Base-by-base conservation (phyloP, 53 echinoderm and acorn worm genomes). In the Apostichopus leukothele region DNA sequence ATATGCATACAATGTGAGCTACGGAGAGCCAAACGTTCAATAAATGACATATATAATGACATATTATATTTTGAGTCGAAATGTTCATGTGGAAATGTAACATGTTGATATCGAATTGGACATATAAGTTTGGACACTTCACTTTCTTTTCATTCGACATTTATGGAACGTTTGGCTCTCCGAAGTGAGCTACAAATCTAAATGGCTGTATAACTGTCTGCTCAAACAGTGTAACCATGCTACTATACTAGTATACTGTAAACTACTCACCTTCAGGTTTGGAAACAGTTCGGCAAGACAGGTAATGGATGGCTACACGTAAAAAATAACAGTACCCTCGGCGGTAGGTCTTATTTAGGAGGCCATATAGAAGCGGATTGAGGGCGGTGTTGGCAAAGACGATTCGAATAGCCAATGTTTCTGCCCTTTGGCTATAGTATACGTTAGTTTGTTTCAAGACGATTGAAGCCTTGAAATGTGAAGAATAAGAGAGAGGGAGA, bases 371-470 rank as follows among this genome's bases (percentile, higher is more conserved):
- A 26, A 93, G 53, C 1, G 95, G 93, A 54, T 95, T 95, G 50
- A 93, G 87, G 3, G 91, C 68, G 9, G 91, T 91, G 83, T 95
- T 95, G 20, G 93, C 91, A 55, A 92, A 90, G 66, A 95, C 78
- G 22, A 95, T 52, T 12, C 92, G 76, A 12, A 95, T 83, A 18
- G 93, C 86, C 19, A 90, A 20, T 52, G 90, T 89, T 60, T 91
- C 93, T 0, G 73, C 54, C 13, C 87, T 11, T 16, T 76, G 77
- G 16, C 75, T 91, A 74, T 78, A 83, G 20, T 55, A 84, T 50
- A 88, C 13, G 1, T 76, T 68, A 26, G 88, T 51, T 20, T 91
- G 92, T 60, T 91, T 75, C 54, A 95, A 86, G 1, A 95, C 50
- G 21, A 95, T 91, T 11, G 84, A 90, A 12, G 83, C 66, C 95